Evolutionary conservation across 2,113 vertebrate genomes (phyloP).

Genomic region (Oreochromis niloticus): DNA sequence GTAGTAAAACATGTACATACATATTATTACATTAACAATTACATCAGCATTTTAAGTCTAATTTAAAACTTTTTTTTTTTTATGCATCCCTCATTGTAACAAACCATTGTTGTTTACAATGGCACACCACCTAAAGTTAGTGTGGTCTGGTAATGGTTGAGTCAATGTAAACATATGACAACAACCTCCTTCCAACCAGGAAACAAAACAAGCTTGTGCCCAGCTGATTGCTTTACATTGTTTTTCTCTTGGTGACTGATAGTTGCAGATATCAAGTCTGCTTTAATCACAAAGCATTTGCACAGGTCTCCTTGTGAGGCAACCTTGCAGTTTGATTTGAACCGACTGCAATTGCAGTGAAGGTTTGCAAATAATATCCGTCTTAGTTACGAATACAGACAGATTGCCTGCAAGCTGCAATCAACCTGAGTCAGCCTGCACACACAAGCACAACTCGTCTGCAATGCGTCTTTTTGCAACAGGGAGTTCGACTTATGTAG

Average conservation of each 20-base stretch:
- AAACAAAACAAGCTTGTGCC: neutral
- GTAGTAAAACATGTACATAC: neutral
- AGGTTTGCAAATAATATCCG: neutral
- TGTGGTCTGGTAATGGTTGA: neutral
- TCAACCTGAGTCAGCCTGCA: neutral
- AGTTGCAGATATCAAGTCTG: neutral
- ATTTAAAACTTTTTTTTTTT: fast-evolving
- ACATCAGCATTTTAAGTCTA: neutral
- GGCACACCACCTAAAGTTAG: neutral
- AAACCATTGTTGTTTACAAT: neutral
- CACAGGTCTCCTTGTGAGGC: neutral
- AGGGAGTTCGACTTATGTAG: neutral
- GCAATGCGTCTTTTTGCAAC: neutral
- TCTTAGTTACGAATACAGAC: neutral
- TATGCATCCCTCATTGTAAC: neutral
- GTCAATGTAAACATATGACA: neutral
- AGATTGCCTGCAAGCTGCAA: neutral
- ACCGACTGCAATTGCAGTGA: neutral
- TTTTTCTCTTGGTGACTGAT: neutral
- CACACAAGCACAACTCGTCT: neutral
- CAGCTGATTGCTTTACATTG: neutral
- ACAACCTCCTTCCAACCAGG: neutral
- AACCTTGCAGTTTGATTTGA: neutral
- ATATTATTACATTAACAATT: neutral
- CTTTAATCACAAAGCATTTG: neutral